Base-by-base conservation (phyloP, 2,113 vertebrate genomes). In the Misgurnus mizolepis region DNA sequence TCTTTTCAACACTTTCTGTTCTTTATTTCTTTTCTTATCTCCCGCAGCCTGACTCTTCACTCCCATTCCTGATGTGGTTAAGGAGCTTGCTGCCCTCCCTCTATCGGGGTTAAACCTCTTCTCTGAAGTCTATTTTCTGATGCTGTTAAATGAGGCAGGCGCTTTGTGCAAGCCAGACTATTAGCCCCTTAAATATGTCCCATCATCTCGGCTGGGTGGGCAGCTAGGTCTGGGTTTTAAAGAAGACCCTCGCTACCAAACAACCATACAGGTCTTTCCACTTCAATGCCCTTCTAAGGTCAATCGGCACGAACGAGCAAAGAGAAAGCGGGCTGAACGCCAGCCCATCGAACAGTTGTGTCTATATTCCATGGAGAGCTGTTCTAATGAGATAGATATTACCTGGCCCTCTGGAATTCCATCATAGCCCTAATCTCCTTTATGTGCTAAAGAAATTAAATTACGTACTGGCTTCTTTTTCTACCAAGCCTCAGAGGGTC, bases 301-400 rank as follows among this genome's bases (percentile, higher is more conserved):
- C 82, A 77, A 76, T 79, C 50, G 45, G 18, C 39, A 76, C 15
- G 67, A n/a, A 34, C 60, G 15, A 74, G 55, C 40, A 81, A 68
- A 60, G 39, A 6, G 55, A 67, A 45, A 67, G 27, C 22, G 56
- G 14, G 56, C 22, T 5, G 34, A 73, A 10, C 18, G 3, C 18
- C 14, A 10, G 9, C 5, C 41, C 45, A 76, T 49, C 60, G 15
- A 56, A 60, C 41, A 78, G 74, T 47, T 50, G 41, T n/a, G 68
- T 78, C 79, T 15, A 17, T 74, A 66, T 56, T 55, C 67, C 69
- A 67, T 27, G 40, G 15, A 81, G 82, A 62, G 43, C 41, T 55
- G 61, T 68, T 82, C 76, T 86, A 81, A 86, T 86, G 82, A 83
- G 80, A 79, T 77, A 79, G 72, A 86, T 80, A 84, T 86, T 82